Percentiles rank a stretch among this genome's conserved stretches.
phyloP scores from a whole-genome alignment of 2,888 invertebrate species.

The Drosophila parthenogenetica region DNA sequence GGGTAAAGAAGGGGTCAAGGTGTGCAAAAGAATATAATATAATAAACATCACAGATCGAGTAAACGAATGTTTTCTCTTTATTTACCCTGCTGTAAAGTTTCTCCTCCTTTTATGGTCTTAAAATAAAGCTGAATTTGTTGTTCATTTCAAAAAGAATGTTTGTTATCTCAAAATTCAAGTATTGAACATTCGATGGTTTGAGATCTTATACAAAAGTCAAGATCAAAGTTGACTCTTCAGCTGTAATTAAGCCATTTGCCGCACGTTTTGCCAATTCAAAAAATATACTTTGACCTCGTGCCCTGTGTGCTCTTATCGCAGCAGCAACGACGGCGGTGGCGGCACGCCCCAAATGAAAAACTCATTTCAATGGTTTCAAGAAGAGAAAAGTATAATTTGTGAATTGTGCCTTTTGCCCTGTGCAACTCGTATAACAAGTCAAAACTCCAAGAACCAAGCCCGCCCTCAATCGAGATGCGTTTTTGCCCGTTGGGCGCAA shows the following conservation, averaged over 20 bases:
- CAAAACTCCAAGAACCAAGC: conserved; percentile 45
- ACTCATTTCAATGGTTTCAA: conserved; percentile 53
- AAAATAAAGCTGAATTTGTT: no score
- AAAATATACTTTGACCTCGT: conserved; percentile 56
- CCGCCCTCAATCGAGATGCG: conserved; percentile 15
- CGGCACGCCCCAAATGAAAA: conserved; percentile 61
- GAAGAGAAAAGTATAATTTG: conserved; percentile 38
- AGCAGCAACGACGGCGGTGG: conserved; percentile 32
- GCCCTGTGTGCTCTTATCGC: conserved; percentile 61
- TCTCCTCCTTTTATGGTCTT: no score
- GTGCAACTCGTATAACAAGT: conserved; percentile 39
- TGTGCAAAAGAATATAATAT: not conserved
- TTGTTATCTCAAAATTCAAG: conserved; percentile 4
- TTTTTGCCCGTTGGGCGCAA: conserved; percentile 69
- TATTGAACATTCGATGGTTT: conserved; percentile 15
- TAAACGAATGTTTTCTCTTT: no score
- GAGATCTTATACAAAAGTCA: conserved; percentile 42
- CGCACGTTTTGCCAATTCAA: conserved; percentile 79
- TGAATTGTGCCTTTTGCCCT: conserved; percentile 35
- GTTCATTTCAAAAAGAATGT: conserved; percentile 34
- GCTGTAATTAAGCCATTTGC: conserved; percentile 75
- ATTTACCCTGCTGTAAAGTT: not conserved
- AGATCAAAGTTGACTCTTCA: conserved; percentile 73
- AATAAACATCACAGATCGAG: no score
- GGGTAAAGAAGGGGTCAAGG: not conserved